These are phyloP conservation scores for Cavia porcellus DNA, from an alignment of 2,113 vertebrate genomes.

Conservation along the genomic window DNA sequence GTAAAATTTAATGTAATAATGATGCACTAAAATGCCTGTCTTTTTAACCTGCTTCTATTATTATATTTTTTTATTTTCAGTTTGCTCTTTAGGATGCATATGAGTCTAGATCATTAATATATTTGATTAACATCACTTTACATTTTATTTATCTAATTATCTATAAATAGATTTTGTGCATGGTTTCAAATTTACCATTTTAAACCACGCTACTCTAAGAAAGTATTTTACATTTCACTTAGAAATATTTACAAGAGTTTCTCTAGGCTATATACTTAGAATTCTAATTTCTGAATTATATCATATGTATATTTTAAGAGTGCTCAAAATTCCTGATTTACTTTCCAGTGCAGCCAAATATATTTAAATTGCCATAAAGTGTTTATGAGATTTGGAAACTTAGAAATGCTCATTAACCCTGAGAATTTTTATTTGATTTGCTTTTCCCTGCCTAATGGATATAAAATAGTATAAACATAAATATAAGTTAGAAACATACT, in stretches of 20 bases:
- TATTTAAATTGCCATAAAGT: constrained; percentile 59
- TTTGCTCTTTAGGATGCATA: not conserved
- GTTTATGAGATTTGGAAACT: not conserved
- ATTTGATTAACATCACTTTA: not conserved
- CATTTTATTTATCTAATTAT: constrained; percentile 7
- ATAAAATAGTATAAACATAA: not conserved
- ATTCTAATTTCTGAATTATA: constrained; percentile 49
- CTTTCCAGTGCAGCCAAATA: constrained; percentile 40
- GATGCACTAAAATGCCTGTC: not conserved
- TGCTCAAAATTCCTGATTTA: constrained; percentile 45
- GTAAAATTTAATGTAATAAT: not conserved
- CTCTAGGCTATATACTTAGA: constrained; percentile 3
- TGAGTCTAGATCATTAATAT: not conserved
- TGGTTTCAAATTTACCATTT: not conserved
- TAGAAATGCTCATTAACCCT: constrained; percentile 46
- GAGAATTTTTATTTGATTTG: constrained; percentile 27
- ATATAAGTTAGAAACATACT: not conserved
- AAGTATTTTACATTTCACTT: constrained; percentile 21
- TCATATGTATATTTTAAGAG: constrained; percentile 8
- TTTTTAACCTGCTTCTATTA: not conserved
- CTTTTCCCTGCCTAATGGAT: not conserved
- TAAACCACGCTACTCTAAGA: not conserved
- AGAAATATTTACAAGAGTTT: not conserved
- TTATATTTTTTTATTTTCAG: not conserved
- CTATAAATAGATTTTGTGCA: not conserved